These are phyloP conservation scores for Myoxocephalus aenaeus DNA, from an alignment of 2,797 vertebrate genomes.

Conservation along the genomic window DNA sequence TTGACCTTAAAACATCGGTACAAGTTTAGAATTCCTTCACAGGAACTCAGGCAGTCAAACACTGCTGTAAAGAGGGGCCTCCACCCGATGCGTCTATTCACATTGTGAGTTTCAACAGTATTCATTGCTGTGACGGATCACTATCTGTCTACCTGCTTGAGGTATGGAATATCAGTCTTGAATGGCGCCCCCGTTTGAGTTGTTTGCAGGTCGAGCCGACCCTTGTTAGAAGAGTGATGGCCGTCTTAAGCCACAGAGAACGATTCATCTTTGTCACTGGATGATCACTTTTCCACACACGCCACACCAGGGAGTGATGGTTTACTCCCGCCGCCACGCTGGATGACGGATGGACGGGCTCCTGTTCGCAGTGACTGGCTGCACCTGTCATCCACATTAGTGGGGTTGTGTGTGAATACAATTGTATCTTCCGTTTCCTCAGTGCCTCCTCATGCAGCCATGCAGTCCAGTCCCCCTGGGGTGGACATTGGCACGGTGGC, in stretches of 20 bases:
- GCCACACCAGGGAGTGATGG: slow-evolving; percentile 54
- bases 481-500: slow-evolving; percentile 51
- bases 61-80: not conserved
- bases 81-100: slow-evolving; percentile 10
- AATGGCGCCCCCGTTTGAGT: slow-evolving; percentile 10
- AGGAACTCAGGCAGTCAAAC: not conserved
- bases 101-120: not conserved
- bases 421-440: slow-evolving; percentile 21
- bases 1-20: not conserved
- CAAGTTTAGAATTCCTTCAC: not conserved
- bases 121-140: slow-evolving; percentile 28
- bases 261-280: slow-evolving; percentile 47
- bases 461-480: slow-evolving; percentile 32
- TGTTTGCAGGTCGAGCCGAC: slow-evolving; percentile 44
- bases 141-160: slow-evolving; percentile 14
- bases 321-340: slow-evolving; percentile 46
- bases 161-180: slow-evolving; percentile 24
- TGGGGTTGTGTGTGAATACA: slow-evolving; percentile 19
- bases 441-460: slow-evolving; percentile 12
- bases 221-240: slow-evolving; percentile 54
- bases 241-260: slow-evolving; percentile 28
- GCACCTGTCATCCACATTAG: slow-evolving; percentile 64
- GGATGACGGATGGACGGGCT: slow-evolving; percentile 52
- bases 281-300: slow-evolving; percentile 64
- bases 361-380: slow-evolving; percentile 27